Conservation (phyloP, 2,113 vertebrate species). For the Cottus gobio region DNA sequence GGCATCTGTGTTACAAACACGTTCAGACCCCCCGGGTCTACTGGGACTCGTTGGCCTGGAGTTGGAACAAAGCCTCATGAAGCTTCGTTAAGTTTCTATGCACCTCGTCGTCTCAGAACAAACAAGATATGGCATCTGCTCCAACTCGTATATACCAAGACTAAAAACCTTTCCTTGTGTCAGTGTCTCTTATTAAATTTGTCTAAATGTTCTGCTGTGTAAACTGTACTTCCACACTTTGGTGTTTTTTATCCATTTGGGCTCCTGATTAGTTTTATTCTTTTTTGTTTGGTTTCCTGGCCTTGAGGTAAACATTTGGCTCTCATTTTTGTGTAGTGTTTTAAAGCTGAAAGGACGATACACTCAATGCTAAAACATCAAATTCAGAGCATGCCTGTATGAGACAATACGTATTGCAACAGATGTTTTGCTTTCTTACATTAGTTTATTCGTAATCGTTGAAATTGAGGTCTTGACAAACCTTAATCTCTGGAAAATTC, state of each 20-base stretch:
- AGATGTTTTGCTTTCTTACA: background rate
- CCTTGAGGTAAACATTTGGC: background rate
- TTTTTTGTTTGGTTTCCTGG: background rate
- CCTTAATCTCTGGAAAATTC: background rate
- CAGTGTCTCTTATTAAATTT: background rate
- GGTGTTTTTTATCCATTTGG: background rate
- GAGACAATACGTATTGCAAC: background rate
- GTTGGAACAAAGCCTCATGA: background rate
- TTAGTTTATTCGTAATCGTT: background rate
- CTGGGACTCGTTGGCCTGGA: background rate
- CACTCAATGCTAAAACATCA: background rate
- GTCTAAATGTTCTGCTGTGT: background rate
- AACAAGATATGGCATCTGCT: background rate
- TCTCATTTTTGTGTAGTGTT: background rate
- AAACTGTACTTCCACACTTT: background rate
- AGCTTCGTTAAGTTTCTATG: background rate
- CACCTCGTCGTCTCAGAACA: background rate
- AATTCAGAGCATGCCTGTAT: background rate
- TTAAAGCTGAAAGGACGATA: background rate
- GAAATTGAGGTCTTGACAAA: background rate
- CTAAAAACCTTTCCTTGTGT: background rate
- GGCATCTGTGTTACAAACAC: slow-evolving; percentile 1
- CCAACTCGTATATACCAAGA: background rate
- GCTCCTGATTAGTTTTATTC: background rate
- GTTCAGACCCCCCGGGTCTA: background rate